These are phyloP conservation scores for Coranthus polyacanthus DNA, from an alignment of 2,797 vertebrate species.

Conservation along the genomic window DNA sequence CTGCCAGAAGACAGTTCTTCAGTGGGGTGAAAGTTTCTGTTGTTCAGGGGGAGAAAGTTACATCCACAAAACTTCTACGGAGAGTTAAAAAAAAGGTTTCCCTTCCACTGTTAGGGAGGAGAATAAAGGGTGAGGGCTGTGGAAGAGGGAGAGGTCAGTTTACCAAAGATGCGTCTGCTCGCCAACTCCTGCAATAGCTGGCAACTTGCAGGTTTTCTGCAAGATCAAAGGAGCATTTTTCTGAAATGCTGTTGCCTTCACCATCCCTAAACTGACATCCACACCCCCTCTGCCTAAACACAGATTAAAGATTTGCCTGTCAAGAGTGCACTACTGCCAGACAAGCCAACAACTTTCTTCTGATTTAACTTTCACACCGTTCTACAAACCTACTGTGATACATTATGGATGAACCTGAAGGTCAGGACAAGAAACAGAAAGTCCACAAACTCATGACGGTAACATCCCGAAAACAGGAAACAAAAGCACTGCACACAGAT, in stretches of 20 bases:
- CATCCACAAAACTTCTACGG: slow-evolving; percentile 16
- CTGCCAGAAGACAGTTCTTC: slow-evolving; percentile 38
- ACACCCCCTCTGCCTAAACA: slow-evolving; percentile 46
- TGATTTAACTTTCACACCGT: slow-evolving; percentile 79
- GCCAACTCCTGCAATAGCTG: slow-evolving; percentile 24
- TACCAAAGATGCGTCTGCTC: background rate
- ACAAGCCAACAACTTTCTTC: slow-evolving; percentile 64
- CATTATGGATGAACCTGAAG: slow-evolving; percentile 80
- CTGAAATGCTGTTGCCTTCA: slow-evolving; percentile 42
- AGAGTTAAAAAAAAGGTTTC: slow-evolving; percentile 23
- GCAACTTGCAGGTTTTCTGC: slow-evolving; percentile 37
- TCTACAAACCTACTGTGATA: slow-evolving; percentile 62
- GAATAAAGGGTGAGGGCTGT: slow-evolving; percentile 16
- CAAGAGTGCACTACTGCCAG: slow-evolving; percentile 45
- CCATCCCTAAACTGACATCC: slow-evolving; percentile 46
- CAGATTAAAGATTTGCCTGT: slow-evolving; percentile 75
- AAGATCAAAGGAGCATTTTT: slow-evolving; percentile 68
- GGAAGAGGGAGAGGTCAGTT: slow-evolving; percentile 19
- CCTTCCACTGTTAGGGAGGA: slow-evolving; percentile 2
- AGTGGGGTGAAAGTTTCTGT: slow-evolving; percentile 50
- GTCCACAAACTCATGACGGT: slow-evolving; percentile 36
- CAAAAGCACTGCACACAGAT: slow-evolving; percentile 39
- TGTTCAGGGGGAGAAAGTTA: slow-evolving; percentile 47
- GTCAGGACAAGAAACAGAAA: slow-evolving; percentile 77
- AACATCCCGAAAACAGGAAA: slow-evolving; percentile 8